Conservation (phyloP, 2,888 invertebrate species). For the Tetropium fuscum region DNA sequence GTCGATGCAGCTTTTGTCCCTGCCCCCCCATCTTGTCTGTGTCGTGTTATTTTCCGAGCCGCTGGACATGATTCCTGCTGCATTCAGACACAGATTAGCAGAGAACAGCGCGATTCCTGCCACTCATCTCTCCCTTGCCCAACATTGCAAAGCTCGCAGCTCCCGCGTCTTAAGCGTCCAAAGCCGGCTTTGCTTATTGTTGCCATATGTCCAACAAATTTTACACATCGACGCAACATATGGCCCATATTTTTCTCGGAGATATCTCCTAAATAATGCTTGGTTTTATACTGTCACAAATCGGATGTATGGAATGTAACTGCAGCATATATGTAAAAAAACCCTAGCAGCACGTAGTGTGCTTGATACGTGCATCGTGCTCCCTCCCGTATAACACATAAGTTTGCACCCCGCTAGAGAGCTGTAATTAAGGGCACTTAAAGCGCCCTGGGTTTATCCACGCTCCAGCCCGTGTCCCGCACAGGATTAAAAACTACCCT, state of each 20-base stretch:
- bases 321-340: no score
- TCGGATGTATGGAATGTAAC: no score
- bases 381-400: conserved; percentile 43
- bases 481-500: conserved; percentile 61
- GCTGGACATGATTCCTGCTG: conserved; percentile 69
- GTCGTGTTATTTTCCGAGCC: conserved; percentile 71
- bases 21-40: conserved; percentile 19
- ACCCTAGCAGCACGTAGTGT: no score
- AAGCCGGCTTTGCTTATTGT: conserved; percentile 26
- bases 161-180: conserved; percentile 19
- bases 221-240: no score
- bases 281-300: no score
- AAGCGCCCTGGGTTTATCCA: conserved; percentile 55
- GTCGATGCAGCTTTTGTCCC: no score
- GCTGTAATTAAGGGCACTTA: conserved; percentile 67
- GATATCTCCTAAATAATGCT: no score
- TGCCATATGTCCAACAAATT: conserved; percentile 41
- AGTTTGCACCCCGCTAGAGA: conserved; percentile 54
- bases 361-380: conserved; percentile 40
- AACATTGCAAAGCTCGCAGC: conserved; percentile 6
- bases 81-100: conserved; percentile 63
- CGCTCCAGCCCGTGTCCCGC: conserved; percentile 55
- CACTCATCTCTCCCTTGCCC: conserved; percentile 52
- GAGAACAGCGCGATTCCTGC: conserved; percentile 61
- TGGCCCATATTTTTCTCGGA: no score